phyloP scores from a whole-genome alignment of 2,888 invertebrate genomes.

The Dryobota labecula region DNA sequence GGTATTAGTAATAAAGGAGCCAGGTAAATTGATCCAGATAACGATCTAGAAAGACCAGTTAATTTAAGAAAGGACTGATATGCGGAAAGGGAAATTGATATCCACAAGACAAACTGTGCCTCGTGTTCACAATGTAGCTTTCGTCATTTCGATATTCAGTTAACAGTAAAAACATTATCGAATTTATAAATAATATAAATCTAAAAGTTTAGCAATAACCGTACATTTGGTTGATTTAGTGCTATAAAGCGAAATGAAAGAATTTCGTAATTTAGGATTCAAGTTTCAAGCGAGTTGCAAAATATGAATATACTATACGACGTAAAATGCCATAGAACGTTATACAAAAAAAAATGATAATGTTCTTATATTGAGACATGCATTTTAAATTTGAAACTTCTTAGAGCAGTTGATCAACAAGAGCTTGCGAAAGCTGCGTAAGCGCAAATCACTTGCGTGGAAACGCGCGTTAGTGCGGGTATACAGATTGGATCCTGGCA shows the following conservation, averaged over 20 bases:
- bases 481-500: conserved; percentile 24
- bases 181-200: not conserved
- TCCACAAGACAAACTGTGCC: not conserved
- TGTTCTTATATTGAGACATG: conserved; percentile 41
- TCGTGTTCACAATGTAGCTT: not conserved
- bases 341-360: conserved; percentile 31
- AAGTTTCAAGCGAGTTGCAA: conserved; percentile 49
- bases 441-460: conserved; percentile 37
- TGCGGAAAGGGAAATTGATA: not conserved
- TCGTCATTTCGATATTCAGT: not conserved
- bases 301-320: conserved; percentile 36
- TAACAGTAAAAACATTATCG: not conserved
- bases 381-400: conserved; percentile 54
- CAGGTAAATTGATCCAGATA: conserved; percentile 6
- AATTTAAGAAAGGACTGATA: not conserved
- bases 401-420: conserved; percentile 45
- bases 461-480: conserved; percentile 12
- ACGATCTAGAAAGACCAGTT: not conserved
- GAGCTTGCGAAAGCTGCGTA: conserved; percentile 51
- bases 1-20: not conserved
- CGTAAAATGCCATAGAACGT: conserved; percentile 32
- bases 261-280: conserved; percentile 33
- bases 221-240: conserved; percentile 35
- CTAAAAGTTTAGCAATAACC: conserved; percentile 20
- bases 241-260: conserved; percentile 25